Percentiles rank a stretch among this genome's conserved stretches.
Conservation (phyloP, 1,140 invertebrate species). For the Calephelis nemesis region DNA sequence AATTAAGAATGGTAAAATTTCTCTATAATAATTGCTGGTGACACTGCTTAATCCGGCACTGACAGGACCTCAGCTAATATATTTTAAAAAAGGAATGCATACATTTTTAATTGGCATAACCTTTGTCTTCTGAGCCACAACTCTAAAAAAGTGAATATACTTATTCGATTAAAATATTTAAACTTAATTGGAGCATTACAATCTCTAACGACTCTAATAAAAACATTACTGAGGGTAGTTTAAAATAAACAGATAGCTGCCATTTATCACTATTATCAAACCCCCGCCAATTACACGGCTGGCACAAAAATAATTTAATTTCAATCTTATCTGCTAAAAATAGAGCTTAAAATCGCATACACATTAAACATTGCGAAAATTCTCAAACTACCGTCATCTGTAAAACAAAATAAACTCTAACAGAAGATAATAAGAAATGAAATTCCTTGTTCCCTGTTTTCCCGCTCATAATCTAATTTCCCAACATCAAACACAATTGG, state of each 20-base stretch:
- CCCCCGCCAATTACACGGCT: conserved; percentile 12
- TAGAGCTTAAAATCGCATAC: neutral
- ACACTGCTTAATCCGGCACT: no score
- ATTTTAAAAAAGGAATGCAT: no score
- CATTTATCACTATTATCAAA: conserved; percentile 22
- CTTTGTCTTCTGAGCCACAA: no score
- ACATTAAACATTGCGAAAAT: neutral
- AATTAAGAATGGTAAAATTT: no score
- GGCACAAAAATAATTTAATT: neutral
- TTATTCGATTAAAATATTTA: neutral
- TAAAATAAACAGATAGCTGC: conserved; percentile 16
- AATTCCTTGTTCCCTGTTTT: neutral
- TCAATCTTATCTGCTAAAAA: neutral
- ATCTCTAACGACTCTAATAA: conserved; percentile 17
- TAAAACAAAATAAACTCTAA: conserved; percentile 9
- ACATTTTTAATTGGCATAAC: no score
- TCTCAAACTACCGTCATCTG: neutral
- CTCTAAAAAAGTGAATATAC: no score
- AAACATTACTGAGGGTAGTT: conserved; percentile 20
- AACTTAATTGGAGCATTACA: conserved; percentile 16
- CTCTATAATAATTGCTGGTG: no score
- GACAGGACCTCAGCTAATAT: no score
- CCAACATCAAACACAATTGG: conserved; percentile 19
- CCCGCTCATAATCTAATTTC: conserved; percentile 16
- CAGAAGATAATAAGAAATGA: neutral